Evolutionary conservation across 2,113 vertebrate species (phyloP), one percentile per base, ranked within the genome.

Genomic region (Xenopus laevis): DNA sequence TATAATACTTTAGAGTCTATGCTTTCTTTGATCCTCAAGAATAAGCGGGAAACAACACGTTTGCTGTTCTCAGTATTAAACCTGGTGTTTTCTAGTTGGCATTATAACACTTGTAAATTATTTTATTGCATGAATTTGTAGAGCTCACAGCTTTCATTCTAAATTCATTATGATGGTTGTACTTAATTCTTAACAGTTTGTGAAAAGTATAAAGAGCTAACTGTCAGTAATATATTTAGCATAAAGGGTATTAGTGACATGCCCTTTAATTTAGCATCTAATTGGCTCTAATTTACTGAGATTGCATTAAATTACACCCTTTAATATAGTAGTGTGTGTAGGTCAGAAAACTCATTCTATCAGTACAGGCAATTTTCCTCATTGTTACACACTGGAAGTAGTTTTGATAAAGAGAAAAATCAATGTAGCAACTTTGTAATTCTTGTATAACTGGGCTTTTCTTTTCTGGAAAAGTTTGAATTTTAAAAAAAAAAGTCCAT

Each of bases 181-280:
- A 59, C 27, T 55, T 44, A 65, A 57, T 45, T 66, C 52, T 66
- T 21, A 9, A 46, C 18, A 59, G 63, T 66, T 57, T 59, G 30
- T 65, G 57, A 18, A 65, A 77, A 82, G 87, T 89, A 89, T 87
- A 85, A 80, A 83, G 76, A 86, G 84, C 72, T 86, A 87, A 87
- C 87, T 88, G 85, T 86, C 82, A 84, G 81, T 87, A 90, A 87
- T 86, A 89, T 88, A 86, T 89, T 92, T 91, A 88, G 86, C 85
- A 86, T 90, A 88, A 89, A 90, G 88, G 87, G 85, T 92, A 90
- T 91, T 92, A 87, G 83, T 89, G 87, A 88, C 83, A 85, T 90
- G 86, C 81, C 87, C 87, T 90, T 91, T 90, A 88, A 91, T 91
- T 89, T 88, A 88, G 85, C 86, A 85, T 86, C 87, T 90, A 92